These are phyloP conservation scores for Sapayoa aenigma DNA, from an alignment of 2,113 vertebrate species.

Conservation along the genomic window DNA sequence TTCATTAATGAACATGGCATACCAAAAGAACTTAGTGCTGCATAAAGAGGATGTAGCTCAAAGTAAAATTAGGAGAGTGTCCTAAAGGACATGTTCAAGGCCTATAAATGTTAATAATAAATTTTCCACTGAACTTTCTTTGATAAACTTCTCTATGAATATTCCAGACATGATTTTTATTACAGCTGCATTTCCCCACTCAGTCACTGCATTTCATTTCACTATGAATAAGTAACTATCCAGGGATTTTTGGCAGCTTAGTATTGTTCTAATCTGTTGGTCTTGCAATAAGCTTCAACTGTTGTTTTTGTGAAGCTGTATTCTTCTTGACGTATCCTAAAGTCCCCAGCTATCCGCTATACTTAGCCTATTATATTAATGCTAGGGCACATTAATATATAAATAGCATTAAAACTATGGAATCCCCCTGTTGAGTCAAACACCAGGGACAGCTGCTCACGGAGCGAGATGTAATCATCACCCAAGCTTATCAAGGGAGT, in stretches of 20 bases:
- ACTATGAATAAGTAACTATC: constrained; percentile 23
- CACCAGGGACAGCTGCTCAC: neutral
- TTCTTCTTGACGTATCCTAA: constrained; percentile 34
- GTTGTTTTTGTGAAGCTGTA: constrained; percentile 52
- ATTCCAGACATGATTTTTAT: constrained; percentile 34
- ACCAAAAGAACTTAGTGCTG: neutral
- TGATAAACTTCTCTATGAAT: constrained; percentile 12
- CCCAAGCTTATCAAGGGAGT: neutral
- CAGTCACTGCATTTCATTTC: neutral
- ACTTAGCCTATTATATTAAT: constrained; percentile 5
- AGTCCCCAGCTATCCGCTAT: constrained; percentile 30
- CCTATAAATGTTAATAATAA: neutral
- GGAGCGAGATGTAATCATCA: neutral
- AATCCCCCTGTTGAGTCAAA: neutral
- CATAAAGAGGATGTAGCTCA: neutral
- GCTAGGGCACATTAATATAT: neutral
- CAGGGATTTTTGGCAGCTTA: constrained; percentile 65
- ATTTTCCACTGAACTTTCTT: neutral
- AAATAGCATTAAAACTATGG: neutral
- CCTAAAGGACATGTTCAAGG: neutral
- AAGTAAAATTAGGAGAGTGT: neutral
- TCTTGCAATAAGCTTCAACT: constrained; percentile 65
- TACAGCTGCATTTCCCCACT: neutral
- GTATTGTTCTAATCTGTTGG: constrained; percentile 49
- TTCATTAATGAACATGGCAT: neutral